Conservation (phyloP, 2,797 vertebrate species). For the Enteromius argenteus region DNA sequence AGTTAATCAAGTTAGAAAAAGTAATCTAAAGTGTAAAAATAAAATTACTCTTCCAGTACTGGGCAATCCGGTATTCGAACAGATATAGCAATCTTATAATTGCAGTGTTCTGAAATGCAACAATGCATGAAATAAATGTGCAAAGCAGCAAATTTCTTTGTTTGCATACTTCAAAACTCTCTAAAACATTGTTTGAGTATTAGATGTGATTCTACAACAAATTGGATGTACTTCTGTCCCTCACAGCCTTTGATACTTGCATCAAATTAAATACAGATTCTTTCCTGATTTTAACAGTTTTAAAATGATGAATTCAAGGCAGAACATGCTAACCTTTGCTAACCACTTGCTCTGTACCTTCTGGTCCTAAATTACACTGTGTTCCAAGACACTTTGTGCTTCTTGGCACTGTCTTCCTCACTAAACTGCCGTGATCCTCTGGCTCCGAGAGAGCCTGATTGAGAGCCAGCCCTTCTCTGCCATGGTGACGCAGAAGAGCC, state of each 20-base stretch:
- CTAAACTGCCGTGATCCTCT: conserved; percentile 31
- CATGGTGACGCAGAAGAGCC: conserved; percentile 34
- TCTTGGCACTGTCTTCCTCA: conserved; percentile 14
- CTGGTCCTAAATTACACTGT: conserved; percentile 5
- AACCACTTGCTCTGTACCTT: conserved; percentile 17
- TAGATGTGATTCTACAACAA: not conserved
- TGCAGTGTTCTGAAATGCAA: not conserved
- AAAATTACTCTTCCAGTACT: not conserved
- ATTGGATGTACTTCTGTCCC: not conserved
- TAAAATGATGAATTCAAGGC: not conserved
- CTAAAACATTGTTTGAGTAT: not conserved
- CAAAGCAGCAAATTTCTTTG: not conserved
- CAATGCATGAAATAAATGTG: not conserved
- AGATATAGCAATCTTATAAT: not conserved
- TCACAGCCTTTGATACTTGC: not conserved
- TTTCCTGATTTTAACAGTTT: conserved; percentile 12
- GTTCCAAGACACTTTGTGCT: conserved; percentile 31
- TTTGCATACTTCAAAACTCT: not conserved
- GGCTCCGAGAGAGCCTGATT: conserved; percentile 40
- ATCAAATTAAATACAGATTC: not conserved
- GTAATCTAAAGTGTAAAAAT: not conserved
- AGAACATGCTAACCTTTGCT: conserved; percentile 5
- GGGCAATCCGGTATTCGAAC: not conserved
- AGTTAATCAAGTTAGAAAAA: not conserved
- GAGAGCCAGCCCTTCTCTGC: conserved; percentile 23